Conservation (phyloP, 2,888 invertebrate genomes). For the Xanthorhoe designata region DNA sequence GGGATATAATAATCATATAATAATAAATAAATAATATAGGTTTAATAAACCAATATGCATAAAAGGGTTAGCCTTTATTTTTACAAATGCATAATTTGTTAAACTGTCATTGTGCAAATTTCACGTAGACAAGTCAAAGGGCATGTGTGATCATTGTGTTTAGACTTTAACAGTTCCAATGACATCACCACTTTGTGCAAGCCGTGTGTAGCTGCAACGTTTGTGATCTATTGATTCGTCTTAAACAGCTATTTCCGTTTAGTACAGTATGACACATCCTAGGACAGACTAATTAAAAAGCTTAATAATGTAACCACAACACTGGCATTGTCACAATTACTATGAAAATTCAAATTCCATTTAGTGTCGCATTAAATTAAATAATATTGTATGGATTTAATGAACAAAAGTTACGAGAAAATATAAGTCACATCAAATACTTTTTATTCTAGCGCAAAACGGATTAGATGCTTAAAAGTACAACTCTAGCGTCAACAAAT, state of each 20-base stretch:
- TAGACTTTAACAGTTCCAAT: not conserved
- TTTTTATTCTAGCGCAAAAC: not conserved
- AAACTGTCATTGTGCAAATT: too few relatives aligned
- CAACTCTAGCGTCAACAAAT: not conserved
- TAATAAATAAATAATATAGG: too few relatives aligned
- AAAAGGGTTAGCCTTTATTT: too few relatives aligned
- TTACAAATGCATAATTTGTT: too few relatives aligned
- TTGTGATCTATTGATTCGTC: not conserved
- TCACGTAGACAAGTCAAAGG: too few relatives aligned
- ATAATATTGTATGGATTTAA: not conserved
- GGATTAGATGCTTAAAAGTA: too few relatives aligned
- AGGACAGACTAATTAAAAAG: not conserved
- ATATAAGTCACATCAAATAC: too few relatives aligned
- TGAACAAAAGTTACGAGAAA: not conserved
- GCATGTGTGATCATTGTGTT: not conserved
- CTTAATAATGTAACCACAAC: not conserved
- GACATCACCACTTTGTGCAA: not conserved
- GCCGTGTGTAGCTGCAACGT: not conserved
- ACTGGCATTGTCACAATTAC: not conserved
- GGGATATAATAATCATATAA: too few relatives aligned
- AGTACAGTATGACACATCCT: conserved; percentile 3
- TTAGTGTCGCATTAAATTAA: not conserved
- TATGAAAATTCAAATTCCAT: not conserved
- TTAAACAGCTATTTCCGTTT: not conserved
- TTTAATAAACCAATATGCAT: too few relatives aligned